Conservation (phyloP, 2,888 invertebrate species). For the Marasmarcha lunaedactyla region DNA sequence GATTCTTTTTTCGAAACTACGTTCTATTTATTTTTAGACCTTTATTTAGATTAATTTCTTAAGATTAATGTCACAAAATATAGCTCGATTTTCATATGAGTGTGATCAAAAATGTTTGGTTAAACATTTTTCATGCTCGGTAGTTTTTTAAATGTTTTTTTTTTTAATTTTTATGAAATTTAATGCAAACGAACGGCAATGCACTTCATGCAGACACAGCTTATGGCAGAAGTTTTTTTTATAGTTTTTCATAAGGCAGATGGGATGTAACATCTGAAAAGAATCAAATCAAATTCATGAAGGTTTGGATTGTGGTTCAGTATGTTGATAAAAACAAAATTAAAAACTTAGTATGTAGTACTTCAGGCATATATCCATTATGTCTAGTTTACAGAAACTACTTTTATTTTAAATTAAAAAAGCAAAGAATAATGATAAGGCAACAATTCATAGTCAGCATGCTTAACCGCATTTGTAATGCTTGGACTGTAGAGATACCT, state of each 20-base stretch:
- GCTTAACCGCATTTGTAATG: neutral
- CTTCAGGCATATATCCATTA: too few species aligned
- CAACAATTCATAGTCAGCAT: slow-evolving; percentile 2
- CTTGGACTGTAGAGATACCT: too few species aligned
- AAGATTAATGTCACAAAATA: too few species aligned
- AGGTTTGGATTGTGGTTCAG: too few species aligned
- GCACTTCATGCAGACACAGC: slow-evolving; percentile 61
- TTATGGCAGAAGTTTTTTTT: slow-evolving; percentile 65
- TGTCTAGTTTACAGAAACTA: too few species aligned
- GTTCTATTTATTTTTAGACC: too few species aligned
- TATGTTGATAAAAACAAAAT: too few species aligned
- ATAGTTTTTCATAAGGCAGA: slow-evolving; percentile 94
- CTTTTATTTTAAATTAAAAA: slow-evolving; percentile 3
- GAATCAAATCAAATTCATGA: slow-evolving; percentile 55
- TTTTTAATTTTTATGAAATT: neutral
- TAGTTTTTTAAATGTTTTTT: neutral
- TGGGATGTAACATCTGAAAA: slow-evolving; percentile 92
- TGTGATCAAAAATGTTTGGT: too few species aligned
- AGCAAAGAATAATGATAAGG: slow-evolving; percentile 14
- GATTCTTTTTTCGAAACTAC: too few species aligned
- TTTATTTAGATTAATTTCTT: too few species aligned
- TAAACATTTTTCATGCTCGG: neutral
- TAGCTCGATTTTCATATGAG: too few species aligned
- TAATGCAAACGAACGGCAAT: slow-evolving; percentile 45
- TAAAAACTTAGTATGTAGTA: too few species aligned